Percentiles rank a stretch among this genome's conserved stretches.
Conservation (phyloP, 1,140 invertebrate species). For the Goniozus legneri region DNA sequence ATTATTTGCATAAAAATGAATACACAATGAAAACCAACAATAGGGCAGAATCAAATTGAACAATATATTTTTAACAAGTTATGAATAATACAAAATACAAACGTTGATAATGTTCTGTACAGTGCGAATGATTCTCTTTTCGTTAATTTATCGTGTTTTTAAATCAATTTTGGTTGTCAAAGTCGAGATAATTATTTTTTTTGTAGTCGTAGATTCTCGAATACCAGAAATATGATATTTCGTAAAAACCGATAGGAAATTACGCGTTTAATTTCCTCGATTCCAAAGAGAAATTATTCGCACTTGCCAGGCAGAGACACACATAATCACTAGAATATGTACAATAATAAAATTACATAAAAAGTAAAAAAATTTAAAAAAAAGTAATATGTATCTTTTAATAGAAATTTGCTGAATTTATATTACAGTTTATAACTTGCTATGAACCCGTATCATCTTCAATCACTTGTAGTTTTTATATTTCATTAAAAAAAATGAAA, state of each 20-base stretch:
- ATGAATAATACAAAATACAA: conserved; percentile 36
- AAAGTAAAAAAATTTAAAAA: conserved; percentile 11
- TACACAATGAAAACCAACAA: conserved; percentile 44
- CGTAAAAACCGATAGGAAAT: neutral
- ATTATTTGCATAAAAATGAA: conserved; percentile 5
- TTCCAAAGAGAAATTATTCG: conserved; percentile 30
- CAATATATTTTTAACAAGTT: conserved; percentile 53
- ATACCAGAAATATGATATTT: conserved; percentile 8
- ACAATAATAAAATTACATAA: conserved; percentile 43
- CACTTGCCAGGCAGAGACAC: conserved; percentile 30
- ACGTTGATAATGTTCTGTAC: conserved; percentile 36
- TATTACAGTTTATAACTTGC: conserved; percentile 30
- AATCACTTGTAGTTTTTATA: conserved; percentile 32
- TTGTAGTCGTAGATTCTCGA: conserved; percentile 16
- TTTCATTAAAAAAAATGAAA: no score
- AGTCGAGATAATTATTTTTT: conserved; percentile 18
- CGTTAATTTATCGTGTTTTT: neutral
- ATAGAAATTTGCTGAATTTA: conserved; percentile 31
- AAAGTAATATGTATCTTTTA: conserved; percentile 33
- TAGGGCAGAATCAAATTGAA: conserved; percentile 45
- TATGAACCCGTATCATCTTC: conserved; percentile 29
- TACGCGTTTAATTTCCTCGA: conserved; percentile 6
- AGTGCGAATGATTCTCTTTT: conserved; percentile 34
- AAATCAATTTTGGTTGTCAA: conserved; percentile 2
- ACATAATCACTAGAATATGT: conserved; percentile 54